Evolutionary conservation across 2,113 vertebrate species (phyloP), one percentile per base, ranked within the genome.

Genomic region (Garra rufa): DNA sequence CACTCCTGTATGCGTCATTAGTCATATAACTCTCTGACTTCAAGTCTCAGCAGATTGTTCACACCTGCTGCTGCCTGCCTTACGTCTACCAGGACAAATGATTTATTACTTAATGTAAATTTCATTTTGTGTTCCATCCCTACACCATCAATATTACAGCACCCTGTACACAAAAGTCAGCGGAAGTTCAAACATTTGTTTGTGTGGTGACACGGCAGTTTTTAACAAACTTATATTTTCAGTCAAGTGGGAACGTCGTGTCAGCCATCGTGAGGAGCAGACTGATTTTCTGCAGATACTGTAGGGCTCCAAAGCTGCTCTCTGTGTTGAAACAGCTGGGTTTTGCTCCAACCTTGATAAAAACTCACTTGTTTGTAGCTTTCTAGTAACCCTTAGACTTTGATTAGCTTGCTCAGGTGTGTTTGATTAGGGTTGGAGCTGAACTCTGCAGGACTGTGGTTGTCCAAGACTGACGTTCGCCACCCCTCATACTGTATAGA

Each of bases 81-180:
- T 26, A 34, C 76, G 41, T 65, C 67, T 77, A 84, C 44, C 30
- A 34, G 57, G 50, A 67, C 46, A 14, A 63, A 65, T 87, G 82
- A 83, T 83, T 81, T 80, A 80, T 75, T 24, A 83, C 76, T 74
- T 78, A 41, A 76, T 87, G 85, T 80, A 79, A 80, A 79, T 80
- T 79, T 87, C 17, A 80, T 87, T 80, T 75, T 83, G 30, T 65
- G 4, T 71, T 80, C 38, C 17, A 34, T 74, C 44, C 57, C 44
- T 38, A 26, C 44, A 74, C 21, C 78, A 85, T 85, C 70, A 81
- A 85, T 76, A 55, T 81, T 55, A 75, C 65, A 46, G 13, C 46
- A 28, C 28, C 46, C 67, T 48, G 24, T 57, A 52, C 69, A 81
- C 44, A 85, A 50, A 55, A 41, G 26, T 43, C 17, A 21, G 41